Conservation (phyloP, 2,888 invertebrate genomes). For the Malthinus flaveolus region DNA sequence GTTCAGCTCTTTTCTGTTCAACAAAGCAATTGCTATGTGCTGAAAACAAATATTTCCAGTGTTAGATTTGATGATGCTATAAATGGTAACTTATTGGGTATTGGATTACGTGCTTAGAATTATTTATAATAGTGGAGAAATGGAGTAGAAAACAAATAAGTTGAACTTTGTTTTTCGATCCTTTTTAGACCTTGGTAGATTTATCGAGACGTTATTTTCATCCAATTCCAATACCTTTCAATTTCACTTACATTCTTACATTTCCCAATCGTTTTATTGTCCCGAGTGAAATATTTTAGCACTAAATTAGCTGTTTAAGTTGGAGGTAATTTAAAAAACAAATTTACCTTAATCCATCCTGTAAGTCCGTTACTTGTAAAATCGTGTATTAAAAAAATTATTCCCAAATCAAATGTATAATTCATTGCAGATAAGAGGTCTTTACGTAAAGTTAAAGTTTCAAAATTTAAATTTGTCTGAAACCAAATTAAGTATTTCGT, state of each 20-base stretch:
- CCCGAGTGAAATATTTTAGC: conserved; percentile 6
- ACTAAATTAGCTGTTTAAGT: neutral
- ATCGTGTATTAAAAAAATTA: conserved; percentile 51
- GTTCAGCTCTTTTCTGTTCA: conserved; percentile 43
- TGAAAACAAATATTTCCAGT: conserved; percentile 21
- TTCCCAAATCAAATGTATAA: conserved; percentile 32
- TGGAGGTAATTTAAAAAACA: neutral
- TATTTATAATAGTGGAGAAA: neutral
- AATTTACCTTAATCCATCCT: conserved; percentile 52
- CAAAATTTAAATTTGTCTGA: conserved; percentile 8
- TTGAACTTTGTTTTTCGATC: neutral
- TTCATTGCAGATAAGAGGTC: conserved; percentile 43
- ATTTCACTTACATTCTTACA: neutral
- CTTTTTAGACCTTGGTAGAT: neutral
- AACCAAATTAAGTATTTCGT: conserved; percentile 3
- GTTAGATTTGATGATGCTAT: neutral
- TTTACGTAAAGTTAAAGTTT: conserved; percentile 28
- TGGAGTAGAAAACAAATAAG: neutral
- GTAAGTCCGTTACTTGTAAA: conserved; percentile 54
- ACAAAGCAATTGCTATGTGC: conserved; percentile 40
- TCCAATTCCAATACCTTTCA: neutral
- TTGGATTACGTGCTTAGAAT: too few relatives aligned
- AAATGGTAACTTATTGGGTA: too few relatives aligned
- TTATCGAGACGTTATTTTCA: neutral
- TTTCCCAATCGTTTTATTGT: conserved; percentile 1